phyloP scores from a whole-genome alignment of 1,140 invertebrate species.

The Thaumatotibia leucotreta region DNA sequence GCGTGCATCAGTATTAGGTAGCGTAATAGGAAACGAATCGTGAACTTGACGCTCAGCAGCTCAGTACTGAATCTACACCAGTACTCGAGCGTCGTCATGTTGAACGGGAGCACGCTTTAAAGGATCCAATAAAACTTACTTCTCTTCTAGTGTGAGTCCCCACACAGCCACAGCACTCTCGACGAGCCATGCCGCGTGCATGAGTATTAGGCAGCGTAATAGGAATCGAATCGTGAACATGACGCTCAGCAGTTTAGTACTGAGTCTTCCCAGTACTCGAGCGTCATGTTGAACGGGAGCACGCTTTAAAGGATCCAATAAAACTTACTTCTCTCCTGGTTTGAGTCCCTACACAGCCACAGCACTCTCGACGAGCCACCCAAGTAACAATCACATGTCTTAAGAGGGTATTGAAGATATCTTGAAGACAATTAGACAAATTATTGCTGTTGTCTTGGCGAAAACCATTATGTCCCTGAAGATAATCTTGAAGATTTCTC shows the following conservation, averaged over 20 bases:
- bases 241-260: slow-evolving; percentile 74
- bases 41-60: no score
- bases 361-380: slow-evolving; percentile 84
- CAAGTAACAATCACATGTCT: no score
- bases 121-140: slow-evolving; percentile 73
- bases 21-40: no score
- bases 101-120: neutral
- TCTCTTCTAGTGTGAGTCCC: slow-evolving; percentile 83
- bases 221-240: slow-evolving; percentile 83
- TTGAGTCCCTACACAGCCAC: slow-evolving; percentile 83
- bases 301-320: slow-evolving; percentile 83
- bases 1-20: no score
- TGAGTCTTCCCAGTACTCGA: slow-evolving; percentile 85
- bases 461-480: no score
- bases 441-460: no score
- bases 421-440: no score
- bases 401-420: no score
- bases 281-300: slow-evolving; percentile 80
- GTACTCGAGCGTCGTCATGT: no score
- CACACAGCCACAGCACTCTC: slow-evolving; percentile 84
- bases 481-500: no score
- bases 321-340: slow-evolving; percentile 85
- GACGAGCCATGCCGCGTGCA: slow-evolving; percentile 81
- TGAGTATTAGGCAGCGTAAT: slow-evolving; percentile 78
- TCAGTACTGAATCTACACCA: no score